Evolutionary conservation across 2,113 vertebrate genomes (phyloP), one percentile per base, ranked within the genome.

Genomic region (Rattus rattus): DNA sequence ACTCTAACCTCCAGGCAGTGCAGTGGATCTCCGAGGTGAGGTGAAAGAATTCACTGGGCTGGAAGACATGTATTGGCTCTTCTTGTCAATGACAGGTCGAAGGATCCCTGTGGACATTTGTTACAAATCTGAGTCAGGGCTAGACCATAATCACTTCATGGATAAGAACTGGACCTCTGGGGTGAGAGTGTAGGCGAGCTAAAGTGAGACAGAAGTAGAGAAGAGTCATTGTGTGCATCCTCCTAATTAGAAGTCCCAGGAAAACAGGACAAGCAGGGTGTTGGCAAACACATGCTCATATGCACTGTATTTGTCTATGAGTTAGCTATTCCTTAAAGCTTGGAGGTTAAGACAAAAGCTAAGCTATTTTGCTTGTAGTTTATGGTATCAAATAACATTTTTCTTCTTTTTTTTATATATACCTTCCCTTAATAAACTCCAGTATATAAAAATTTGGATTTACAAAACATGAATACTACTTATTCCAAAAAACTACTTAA

Each of bases 41-140:
- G 94, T 59, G 73, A 88, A 96, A 84, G 90, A 93, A 94, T 88
- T 94, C 93, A 96, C 54, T 77, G 65, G 96, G 96, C 95, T 56
- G 77, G 87, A 79, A 94, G 96, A 80, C 69, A 7, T 84, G 54
- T 84, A 95, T 47, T 76, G 88, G 83, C 70, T 97, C 36, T 96
- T 24, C 94, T 67, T 54, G 0, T 96, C 93, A 19, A 80, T 97
- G 96, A 96, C 96, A 85, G 61, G 94, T 95, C 88, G 14, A 97
- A 98, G 98, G 94, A 97, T 96, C 96, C 96, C 88, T 67, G 63
- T 96, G 88, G 97, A 95, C 92, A 61, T 94, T 96, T 61, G 87
- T 97, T 97, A 95, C 96, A 97, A 96, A 97, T 97, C 96, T 90
- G 94, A 98, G 96, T 97, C 97, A 95, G 95, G 97, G 87, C 83